A percentile compares a stretch with the other conserved stretches of the same genome.
Conservation (phyloP, 92 coral and sea anemone genomes). For the Desmophyllum pertusum region DNA sequence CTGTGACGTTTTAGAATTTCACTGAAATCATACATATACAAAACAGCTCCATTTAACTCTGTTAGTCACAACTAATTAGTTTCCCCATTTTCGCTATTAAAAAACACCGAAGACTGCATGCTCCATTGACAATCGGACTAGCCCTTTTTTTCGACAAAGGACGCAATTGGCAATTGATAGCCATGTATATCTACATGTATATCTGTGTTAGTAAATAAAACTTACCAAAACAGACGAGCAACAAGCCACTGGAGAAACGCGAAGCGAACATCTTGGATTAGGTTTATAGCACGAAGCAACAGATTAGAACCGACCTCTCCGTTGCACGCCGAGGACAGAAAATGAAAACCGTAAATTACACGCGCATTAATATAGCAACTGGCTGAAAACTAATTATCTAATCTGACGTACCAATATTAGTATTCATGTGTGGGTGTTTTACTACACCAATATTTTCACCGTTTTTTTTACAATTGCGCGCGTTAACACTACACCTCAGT, state of each 20-base stretch:
- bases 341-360: constrained; percentile 4
- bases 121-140: not conserved
- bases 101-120: not conserved
- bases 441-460: constrained; percentile 10
- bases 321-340: not conserved
- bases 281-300: too few species aligned
- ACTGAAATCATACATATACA: not conserved
- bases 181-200: not conserved
- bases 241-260: not conserved
- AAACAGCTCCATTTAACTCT: not conserved
- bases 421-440: constrained; percentile 1
- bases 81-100: not conserved
- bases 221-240: constrained; percentile 32
- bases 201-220: not conserved
- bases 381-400: constrained; percentile 7
- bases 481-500: not conserved
- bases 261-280: not conserved
- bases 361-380: constrained; percentile 24
- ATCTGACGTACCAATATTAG: not conserved
- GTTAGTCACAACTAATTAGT: not conserved
- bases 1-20: not conserved
- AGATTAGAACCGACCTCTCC: not conserved
- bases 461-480: not conserved
- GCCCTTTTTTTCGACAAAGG: not conserved
- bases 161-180: not conserved